These are phyloP conservation scores for Oceanodroma tethys DNA, from an alignment of 2,113 vertebrate species.

Conservation along the genomic window DNA sequence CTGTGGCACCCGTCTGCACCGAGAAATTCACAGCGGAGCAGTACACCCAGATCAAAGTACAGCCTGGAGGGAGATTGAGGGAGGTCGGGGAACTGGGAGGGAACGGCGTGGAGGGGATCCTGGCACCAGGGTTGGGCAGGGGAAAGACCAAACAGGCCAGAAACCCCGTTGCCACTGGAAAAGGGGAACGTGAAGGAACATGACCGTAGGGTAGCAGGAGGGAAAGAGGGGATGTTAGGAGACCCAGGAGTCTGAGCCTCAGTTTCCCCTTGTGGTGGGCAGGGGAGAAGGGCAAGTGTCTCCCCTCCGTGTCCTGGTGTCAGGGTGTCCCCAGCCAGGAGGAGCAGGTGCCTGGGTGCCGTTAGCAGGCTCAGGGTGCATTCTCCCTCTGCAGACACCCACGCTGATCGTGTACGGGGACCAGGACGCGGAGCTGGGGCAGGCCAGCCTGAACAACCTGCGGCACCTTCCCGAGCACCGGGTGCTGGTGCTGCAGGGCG, in stretches of 20 bases:
- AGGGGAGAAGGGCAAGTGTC: neutral
- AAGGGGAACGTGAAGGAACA: neutral
- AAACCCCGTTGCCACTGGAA: neutral
- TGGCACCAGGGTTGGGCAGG: accelerated
- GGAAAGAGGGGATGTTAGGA: neutral
- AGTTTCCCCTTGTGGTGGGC: neutral
- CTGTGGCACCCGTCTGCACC: slow-evolving; percentile 94
- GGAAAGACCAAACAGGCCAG: neutral
- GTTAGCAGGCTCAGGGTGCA: neutral
- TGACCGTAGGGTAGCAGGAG: neutral
- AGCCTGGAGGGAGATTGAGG: neutral
- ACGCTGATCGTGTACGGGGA: slow-evolving; percentile 91
- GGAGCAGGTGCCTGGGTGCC: neutral
- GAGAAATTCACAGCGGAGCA: slow-evolving; percentile 83
- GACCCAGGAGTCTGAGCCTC: neutral
- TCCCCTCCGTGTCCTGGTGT: neutral
- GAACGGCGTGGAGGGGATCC: neutral
- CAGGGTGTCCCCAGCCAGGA: neutral
- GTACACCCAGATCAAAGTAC: slow-evolving; percentile 84
- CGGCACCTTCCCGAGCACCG: slow-evolving; percentile 84
- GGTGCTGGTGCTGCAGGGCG: slow-evolving; percentile 86
- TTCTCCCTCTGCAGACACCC: slow-evolving; percentile 74
- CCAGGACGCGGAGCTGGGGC: slow-evolving; percentile 84
- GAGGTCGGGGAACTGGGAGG: neutral
- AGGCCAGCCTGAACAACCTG: slow-evolving; percentile 83